These are phyloP conservation scores for Netelia inedita DNA, from an alignment of 2,888 invertebrate genomes.

Conservation along the genomic window DNA sequence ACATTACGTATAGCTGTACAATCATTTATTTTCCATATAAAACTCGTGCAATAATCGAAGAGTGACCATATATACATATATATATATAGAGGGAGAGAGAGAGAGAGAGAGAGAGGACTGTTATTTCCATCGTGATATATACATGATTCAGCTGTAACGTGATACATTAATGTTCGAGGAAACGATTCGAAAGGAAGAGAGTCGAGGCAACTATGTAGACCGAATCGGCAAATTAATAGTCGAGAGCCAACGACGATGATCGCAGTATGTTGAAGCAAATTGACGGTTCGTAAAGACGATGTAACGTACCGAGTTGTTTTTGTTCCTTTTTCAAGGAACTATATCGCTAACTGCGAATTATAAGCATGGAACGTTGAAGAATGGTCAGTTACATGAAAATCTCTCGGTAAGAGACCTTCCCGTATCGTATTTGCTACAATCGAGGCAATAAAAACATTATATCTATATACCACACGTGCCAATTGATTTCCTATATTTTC, in stretches of 20 bases:
- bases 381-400: constrained; percentile 14
- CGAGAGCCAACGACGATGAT: constrained; percentile 39
- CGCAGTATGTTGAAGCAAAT: constrained; percentile 50
- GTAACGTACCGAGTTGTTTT: constrained; percentile 33
- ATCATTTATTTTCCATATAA: constrained; percentile 17
- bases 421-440: not conserved
- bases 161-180: constrained; percentile 56
- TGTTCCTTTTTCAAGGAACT: constrained; percentile 51
- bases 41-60: not conserved
- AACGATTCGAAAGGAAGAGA: constrained; percentile 48
- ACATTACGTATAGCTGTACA: constrained; percentile 10
- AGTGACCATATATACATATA: not conserved
- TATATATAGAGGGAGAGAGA: not conserved
- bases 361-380: constrained; percentile 3
- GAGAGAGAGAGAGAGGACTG: not conserved
- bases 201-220: constrained; percentile 59
- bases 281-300: constrained; percentile 57
- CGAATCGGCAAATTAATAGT: constrained; percentile 51
- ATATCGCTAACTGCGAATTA: constrained; percentile 28
- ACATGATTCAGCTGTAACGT: constrained; percentile 30
- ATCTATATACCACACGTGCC: not conserved
- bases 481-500: constrained; percentile 20
- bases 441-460: not conserved
- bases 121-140: constrained; percentile 23
- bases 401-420: not conserved